Base-by-base conservation (phyloP, 2,888 invertebrate genomes). In the Malachius bipustulatus region DNA sequence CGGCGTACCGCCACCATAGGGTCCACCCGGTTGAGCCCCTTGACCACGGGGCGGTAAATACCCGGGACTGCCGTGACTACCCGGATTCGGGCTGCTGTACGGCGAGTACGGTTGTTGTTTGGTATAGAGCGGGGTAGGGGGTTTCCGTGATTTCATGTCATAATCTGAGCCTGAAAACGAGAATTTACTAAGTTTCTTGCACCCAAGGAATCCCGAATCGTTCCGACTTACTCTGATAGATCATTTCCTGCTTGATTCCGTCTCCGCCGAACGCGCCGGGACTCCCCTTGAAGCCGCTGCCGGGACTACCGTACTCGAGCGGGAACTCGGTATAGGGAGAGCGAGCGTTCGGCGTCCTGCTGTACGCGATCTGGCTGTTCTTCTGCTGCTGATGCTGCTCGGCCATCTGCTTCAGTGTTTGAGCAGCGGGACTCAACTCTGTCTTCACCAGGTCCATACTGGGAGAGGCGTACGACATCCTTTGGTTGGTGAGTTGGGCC, bases 321-420 rank as follows among this genome's bases (percentile, higher is more conserved):
- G 56, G 65, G 41, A 73, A 75, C 48, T 76, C 75, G 24, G 69
- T 70, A 47, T 74, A 76, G 0, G 75, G 75, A 9, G 70, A 70
- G 24, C 71, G 52, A 1, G 70, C 59, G 39, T 59, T 62, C 34
- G 59, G 55, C 32, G 51, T 56, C 35, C 60, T 52, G 32, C 40
- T 59, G 28, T 62, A 60, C 3, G 69, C 65, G 44, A 66, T 68
- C 46, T 68, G 70, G 2, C 64, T 59, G 19, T 76, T 66, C 2
- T 81, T 80, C 57, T 78, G 67, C 47, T 76, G 77, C 64, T 91
- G 91, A 63, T 93, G 93, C 61, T 93, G 93, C 59, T 93, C 91
- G 26, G 93, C 93, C 91, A 93, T 91, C 55, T 93, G 91, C 59
- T 93, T 93, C 34, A 94, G 67, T 1, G 91, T 93, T 65, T 93